These are phyloP conservation scores for Neodiprion lecontei DNA, from an alignment of 1,140 invertebrate species.

Conservation along the genomic window DNA sequence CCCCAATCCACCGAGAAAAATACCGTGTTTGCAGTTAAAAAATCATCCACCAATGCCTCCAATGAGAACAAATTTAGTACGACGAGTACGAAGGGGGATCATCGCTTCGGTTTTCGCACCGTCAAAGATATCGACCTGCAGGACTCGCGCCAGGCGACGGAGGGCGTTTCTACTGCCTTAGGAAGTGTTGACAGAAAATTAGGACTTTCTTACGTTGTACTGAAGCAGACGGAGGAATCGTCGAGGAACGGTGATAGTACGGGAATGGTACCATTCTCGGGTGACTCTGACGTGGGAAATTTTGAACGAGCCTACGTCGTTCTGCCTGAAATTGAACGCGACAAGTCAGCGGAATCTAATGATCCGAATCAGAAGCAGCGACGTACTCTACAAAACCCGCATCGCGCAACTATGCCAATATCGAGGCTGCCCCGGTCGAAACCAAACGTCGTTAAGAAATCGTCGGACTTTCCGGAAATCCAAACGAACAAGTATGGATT, in stretches of 20 bases:
- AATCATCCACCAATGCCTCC: background rate
- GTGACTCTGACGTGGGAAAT: background rate
- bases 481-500: slow-evolving; percentile 8
- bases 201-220: background rate
- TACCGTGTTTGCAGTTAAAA: background rate
- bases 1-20: background rate
- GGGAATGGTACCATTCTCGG: background rate
- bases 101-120: background rate
- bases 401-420: background rate
- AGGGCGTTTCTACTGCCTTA: background rate
- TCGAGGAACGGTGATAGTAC: background rate
- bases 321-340: too few species aligned
- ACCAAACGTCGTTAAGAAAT: background rate
- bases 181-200: background rate
- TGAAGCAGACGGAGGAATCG: background rate
- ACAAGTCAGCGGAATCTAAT: background rate
- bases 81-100: too few species aligned
- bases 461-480: background rate
- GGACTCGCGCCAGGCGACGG: background rate
- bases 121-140: background rate
- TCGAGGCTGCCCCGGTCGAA: background rate
- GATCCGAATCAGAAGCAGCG: background rate
- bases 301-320: too few species aligned
- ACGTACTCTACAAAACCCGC: background rate
- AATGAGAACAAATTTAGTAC: background rate